Conservation (phyloP, 2,888 invertebrate genomes). For the Cabera pusaria region DNA sequence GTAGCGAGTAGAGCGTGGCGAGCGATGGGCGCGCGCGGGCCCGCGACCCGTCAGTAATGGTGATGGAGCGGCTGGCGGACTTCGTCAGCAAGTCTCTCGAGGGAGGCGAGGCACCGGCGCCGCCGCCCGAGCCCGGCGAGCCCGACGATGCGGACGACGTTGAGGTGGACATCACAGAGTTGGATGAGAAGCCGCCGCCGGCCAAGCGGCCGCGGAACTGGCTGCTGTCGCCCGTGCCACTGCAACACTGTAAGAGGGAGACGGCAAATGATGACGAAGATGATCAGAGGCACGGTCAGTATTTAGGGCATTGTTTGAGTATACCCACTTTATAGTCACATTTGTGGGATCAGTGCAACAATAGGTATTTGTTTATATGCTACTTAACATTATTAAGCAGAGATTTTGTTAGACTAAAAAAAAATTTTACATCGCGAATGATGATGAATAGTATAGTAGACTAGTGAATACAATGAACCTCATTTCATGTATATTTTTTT, state of each 20-base stretch:
- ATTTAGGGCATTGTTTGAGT: not conserved
- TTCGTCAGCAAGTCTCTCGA: constrained; percentile 95
- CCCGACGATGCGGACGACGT: constrained; percentile 64
- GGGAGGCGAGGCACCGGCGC: constrained; percentile 79
- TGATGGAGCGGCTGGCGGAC: constrained; percentile 95
- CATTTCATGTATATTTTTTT: too few relatives aligned
- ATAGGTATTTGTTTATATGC: too few relatives aligned
- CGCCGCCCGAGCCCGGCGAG: constrained; percentile 76
- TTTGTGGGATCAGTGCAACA: too few relatives aligned
- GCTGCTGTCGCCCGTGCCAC: constrained; percentile 72
- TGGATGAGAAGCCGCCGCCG: constrained; percentile 69
- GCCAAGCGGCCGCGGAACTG: constrained; percentile 71
- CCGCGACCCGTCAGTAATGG: constrained; percentile 76
- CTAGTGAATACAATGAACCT: too few relatives aligned
- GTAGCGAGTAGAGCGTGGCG: constrained; percentile 61
- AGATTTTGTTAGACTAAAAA: too few relatives aligned
- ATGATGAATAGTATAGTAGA: too few relatives aligned
- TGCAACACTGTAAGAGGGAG: constrained; percentile 64
- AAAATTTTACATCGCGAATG: too few relatives aligned
- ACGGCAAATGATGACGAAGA: constrained; percentile 62
- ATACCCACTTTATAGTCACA: too few relatives aligned
- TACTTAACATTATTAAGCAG: too few relatives aligned
- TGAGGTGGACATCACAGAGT: constrained; percentile 76
- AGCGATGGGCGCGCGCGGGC: constrained; percentile 67
- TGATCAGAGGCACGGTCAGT: constrained; percentile 70